phyloP scores from a whole-genome alignment of 2,888 invertebrate species.

The Perizoma affinitatum region DNA sequence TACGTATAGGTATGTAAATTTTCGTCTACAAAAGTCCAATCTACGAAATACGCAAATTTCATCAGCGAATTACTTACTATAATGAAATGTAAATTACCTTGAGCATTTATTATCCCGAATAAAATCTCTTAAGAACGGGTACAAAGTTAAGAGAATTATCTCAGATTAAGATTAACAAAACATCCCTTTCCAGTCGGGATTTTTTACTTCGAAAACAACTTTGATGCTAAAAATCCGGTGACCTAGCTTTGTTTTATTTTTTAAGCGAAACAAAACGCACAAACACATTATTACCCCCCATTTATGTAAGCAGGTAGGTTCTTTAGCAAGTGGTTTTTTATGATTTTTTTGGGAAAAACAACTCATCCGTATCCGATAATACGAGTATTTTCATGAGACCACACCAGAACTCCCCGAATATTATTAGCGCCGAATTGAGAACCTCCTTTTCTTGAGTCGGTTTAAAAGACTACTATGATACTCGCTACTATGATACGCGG shows the following conservation, averaged over 20 bases:
- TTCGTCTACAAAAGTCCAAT: conserved; percentile 12
- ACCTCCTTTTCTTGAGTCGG: too few species aligned
- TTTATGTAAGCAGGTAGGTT: too few species aligned
- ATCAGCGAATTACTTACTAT: conserved; percentile 39
- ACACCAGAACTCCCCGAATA: too few species aligned
- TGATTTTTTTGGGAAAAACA: too few species aligned
- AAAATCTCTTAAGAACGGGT: conserved; percentile 33
- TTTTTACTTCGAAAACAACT: conserved; percentile 22
- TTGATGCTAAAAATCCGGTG: conserved; percentile 30
- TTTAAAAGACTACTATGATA: too few species aligned
- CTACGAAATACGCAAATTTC: conserved; percentile 30
- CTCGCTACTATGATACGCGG: too few species aligned
- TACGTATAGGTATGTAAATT: background rate
- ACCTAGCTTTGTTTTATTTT: conserved; percentile 19
- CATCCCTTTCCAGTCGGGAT: conserved; percentile 32
- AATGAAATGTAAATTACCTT: conserved; percentile 42
- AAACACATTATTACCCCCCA: too few species aligned
- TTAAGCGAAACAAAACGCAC: too few species aligned
- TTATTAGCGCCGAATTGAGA: too few species aligned
- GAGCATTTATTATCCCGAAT: conserved; percentile 38
- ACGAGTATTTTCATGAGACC: too few species aligned
- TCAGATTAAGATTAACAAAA: conserved; percentile 40
- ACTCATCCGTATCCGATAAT: too few species aligned
- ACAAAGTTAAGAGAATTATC: conserved; percentile 34
- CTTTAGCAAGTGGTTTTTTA: too few species aligned